These are phyloP conservation scores for Halcyon badia DNA, from an alignment of 2,797 vertebrate genomes.

Conservation along the genomic window DNA sequence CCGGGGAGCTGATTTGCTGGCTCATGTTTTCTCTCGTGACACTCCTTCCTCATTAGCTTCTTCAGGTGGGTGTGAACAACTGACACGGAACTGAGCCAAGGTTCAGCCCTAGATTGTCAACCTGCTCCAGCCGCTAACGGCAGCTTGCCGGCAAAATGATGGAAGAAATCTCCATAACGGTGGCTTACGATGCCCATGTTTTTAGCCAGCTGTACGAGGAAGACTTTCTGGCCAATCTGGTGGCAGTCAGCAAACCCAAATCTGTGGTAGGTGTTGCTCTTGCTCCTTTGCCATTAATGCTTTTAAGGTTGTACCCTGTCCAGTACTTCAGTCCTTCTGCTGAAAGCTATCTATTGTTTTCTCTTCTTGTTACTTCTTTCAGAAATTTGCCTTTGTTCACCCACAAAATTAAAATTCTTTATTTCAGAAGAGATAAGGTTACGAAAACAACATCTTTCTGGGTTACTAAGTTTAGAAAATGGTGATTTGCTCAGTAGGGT, in stretches of 20 bases:
- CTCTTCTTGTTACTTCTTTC: neutral
- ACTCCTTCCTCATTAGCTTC: constrained; percentile 52
- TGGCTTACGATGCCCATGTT: constrained; percentile 96
- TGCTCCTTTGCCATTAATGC: neutral
- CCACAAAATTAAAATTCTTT: neutral
- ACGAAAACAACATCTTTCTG: neutral
- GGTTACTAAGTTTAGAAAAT: neutral
- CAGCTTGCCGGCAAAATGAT: constrained; percentile 88
- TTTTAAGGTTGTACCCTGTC: neutral
- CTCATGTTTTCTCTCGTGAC: neutral
- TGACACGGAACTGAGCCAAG: constrained; percentile 29
- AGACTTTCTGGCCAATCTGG: constrained; percentile 90
- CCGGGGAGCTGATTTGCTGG: constrained; percentile 25
- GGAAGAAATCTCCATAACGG: constrained; percentile 96
- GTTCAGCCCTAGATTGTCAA: constrained; percentile 26
- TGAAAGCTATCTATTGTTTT: neutral
- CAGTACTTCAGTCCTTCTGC: neutral
- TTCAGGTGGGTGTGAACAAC: constrained; percentile 67
- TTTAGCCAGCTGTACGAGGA: constrained; percentile 92
- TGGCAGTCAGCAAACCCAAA: constrained; percentile 93
- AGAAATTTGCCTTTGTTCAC: neutral
- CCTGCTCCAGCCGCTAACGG: constrained; percentile 7
- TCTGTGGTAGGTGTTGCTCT: constrained; percentile 88
- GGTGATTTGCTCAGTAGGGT: neutral
- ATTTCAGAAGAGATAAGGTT: neutral